These are phyloP conservation scores for Apogon hyalosoma DNA, from an alignment of 2,797 vertebrate genomes.

Conservation along the genomic window DNA sequence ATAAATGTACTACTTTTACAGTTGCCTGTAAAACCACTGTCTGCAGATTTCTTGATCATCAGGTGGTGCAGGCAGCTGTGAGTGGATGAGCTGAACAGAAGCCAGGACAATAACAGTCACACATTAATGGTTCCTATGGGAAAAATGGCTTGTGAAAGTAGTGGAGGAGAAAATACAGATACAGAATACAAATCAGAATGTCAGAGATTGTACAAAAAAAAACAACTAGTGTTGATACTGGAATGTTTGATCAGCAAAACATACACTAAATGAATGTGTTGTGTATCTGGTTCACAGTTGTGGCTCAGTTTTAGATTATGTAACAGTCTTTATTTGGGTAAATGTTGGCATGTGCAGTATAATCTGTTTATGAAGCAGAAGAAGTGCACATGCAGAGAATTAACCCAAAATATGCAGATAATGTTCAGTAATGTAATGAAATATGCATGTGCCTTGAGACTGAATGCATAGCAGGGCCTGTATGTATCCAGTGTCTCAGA, in stretches of 20 bases:
- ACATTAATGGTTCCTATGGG: conserved; percentile 66
- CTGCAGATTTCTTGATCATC: conserved; percentile 61
- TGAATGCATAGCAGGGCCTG: neutral
- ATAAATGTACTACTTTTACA: conserved; percentile 57
- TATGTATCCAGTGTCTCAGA: conserved; percentile 6
- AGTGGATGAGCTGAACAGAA: conserved; percentile 63
- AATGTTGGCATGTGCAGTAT: neutral
- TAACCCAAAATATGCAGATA: conserved; percentile 14
- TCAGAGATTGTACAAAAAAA: no score
- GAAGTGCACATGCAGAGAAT: conserved; percentile 5
- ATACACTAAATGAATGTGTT: neutral
- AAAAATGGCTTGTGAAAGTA: conserved; percentile 51
- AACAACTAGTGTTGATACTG: conserved; percentile 5
- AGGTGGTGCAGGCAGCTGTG: conserved; percentile 64
- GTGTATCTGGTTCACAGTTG: conserved; percentile 1
- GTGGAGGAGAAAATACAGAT: conserved; percentile 16
- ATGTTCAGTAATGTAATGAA: conserved; percentile 21
- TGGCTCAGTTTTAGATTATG: conserved; percentile 13
- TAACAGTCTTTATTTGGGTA: neutral
- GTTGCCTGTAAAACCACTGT: conserved; percentile 59
- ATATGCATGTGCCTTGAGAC: conserved; percentile 15
- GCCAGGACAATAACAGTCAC: conserved; percentile 66
- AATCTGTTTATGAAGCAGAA: neutral
- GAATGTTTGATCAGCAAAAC: conserved; percentile 15
- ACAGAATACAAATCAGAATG: conserved; percentile 38